A percentile compares a stretch with the other conserved stretches of the same genome.
Evolutionary conservation across 2,797 vertebrate genomes (phyloP).

Genomic region (Pseudochirops cupreus): DNA sequence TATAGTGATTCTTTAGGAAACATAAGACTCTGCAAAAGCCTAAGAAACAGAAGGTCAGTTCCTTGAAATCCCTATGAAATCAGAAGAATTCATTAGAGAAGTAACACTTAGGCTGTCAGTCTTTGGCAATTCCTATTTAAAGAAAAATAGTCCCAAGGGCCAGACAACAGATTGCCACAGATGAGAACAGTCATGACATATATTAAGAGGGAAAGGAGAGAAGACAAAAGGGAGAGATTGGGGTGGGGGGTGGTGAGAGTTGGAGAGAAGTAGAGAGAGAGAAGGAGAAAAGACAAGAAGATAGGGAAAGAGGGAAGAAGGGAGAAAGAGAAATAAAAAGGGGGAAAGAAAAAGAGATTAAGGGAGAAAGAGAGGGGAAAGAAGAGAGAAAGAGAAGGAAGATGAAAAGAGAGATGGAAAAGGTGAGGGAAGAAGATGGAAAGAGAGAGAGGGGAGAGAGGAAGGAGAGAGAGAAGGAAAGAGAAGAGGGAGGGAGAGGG

Average conservation of each 20-base stretch:
- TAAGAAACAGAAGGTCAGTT: conserved; percentile 57
- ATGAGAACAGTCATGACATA: background rate
- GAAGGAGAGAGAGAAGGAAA: background rate
- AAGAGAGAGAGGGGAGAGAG: background rate
- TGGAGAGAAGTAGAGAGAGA: background rate
- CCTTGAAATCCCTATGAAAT: conserved; percentile 34
- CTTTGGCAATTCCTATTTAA: background rate
- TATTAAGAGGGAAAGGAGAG: background rate
- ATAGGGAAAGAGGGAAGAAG: background rate
- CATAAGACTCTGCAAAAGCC: conserved; percentile 46
- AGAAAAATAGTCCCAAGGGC: background rate
- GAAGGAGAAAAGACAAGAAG: too few species aligned
- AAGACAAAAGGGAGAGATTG: background rate
- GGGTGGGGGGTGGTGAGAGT: background rate
- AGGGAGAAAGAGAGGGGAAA: background rate
- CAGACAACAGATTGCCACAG: background rate
- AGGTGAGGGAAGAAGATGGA: background rate
- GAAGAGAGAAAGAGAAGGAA: background rate
- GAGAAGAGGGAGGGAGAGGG: background rate
- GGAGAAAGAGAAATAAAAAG: background rate
- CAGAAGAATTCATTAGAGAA: conserved; percentile 58
- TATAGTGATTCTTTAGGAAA: conserved; percentile 40
- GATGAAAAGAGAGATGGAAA: background rate
- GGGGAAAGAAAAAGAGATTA: background rate
- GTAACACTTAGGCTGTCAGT: background rate